Conservation (phyloP, 35 echinoderm and acorn worm genomes). For the Acanthaster planci region DNA sequence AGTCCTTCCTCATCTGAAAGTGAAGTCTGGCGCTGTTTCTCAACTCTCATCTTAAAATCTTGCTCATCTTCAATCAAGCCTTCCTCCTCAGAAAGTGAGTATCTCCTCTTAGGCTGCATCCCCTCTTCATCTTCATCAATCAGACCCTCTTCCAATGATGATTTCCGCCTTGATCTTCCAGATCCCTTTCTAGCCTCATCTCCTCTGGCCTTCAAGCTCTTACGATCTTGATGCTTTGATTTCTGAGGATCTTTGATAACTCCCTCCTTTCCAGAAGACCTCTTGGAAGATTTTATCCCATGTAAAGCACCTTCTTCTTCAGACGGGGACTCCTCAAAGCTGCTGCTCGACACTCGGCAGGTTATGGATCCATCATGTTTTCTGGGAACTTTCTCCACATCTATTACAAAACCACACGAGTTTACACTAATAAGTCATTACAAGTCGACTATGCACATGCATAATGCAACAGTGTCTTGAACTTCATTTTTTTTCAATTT, state of each 20-base stretch:
- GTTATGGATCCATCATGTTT: conserved; percentile 16
- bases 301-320: background rate
- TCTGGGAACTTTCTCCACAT: background rate
- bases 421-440: no score
- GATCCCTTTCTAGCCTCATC: background rate
- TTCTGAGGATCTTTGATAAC: background rate
- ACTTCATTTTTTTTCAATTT: no score
- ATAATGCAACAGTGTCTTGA: no score
- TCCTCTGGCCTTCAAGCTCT: background rate
- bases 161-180: background rate
- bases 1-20: conserved; percentile 36
- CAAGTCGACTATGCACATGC: no score
- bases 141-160: conserved; percentile 1
- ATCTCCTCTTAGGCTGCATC: background rate
- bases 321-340: conserved; percentile 19
- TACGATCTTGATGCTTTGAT: background rate
- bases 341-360: conserved; percentile 18
- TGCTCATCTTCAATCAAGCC: conserved; percentile 33
- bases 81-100: background rate
- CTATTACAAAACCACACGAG: background rate
- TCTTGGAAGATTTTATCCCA: background rate
- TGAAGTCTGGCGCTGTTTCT: background rate
- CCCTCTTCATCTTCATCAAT: background rate
- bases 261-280: background rate
- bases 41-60: background rate